These are phyloP conservation scores for Caenorhabditis tropicalis DNA, from an alignment of 1,140 invertebrate species.

Conservation along the genomic window DNA sequence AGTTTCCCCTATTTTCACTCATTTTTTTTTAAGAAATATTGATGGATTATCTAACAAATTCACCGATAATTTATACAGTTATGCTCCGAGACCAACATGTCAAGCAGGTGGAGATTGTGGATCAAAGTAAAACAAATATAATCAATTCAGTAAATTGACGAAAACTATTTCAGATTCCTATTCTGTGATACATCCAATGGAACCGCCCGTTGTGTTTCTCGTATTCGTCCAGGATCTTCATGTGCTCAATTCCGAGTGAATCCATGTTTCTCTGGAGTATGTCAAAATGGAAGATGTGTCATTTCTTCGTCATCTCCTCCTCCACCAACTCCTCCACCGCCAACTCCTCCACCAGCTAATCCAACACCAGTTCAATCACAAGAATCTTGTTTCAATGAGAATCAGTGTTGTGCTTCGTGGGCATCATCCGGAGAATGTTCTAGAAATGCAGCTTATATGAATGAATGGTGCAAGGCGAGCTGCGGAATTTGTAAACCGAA, in stretches of 20 bases:
- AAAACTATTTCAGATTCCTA: slow-evolving; percentile 53
- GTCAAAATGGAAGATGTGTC: slow-evolving; percentile 50
- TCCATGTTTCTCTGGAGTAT: slow-evolving; percentile 53
- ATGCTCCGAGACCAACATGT: slow-evolving; percentile 68
- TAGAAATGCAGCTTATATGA: slow-evolving; percentile 57
- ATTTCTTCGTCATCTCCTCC: not conserved
- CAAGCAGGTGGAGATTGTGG: slow-evolving; percentile 59
- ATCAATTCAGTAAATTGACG: not conserved
- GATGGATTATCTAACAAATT: slow-evolving; percentile 68
- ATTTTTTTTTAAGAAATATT: slow-evolving; percentile 53
- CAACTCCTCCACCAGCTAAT: slow-evolving; percentile 33
- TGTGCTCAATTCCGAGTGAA: slow-evolving; percentile 46
- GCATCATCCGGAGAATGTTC: slow-evolving; percentile 57
- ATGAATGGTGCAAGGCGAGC: slow-evolving; percentile 56
- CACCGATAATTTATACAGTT: slow-evolving; percentile 68
- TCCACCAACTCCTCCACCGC: slow-evolving; percentile 34
- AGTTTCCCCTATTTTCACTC: not conserved
- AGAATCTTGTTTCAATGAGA: slow-evolving; percentile 59
- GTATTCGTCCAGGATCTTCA: slow-evolving; percentile 57
- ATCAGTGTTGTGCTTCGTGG: slow-evolving; percentile 58
- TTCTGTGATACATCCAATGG: slow-evolving; percentile 68
- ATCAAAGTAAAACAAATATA: slow-evolving; percentile 57
- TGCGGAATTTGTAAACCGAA: slow-evolving; percentile 51
- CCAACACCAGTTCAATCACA: slow-evolving; percentile 34
- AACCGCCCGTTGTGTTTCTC: slow-evolving; percentile 62